Conservation (phyloP, 1,140 invertebrate genomes). For the Rhynchophorus ferrugineus region DNA sequence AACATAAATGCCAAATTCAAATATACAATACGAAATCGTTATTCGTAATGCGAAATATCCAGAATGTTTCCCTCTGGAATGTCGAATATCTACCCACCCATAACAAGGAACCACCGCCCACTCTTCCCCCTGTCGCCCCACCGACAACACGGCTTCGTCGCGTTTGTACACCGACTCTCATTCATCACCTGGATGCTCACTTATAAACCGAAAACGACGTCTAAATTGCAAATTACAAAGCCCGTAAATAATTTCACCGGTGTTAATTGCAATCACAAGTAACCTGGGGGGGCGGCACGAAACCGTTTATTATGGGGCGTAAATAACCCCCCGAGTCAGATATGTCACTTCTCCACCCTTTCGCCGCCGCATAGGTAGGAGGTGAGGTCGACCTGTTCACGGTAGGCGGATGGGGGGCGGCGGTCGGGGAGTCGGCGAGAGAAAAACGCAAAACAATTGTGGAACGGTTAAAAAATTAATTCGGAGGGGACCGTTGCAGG, state of each 20-base stretch:
- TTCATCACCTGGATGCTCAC: conserved; percentile 16
- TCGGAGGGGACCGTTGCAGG: too few species aligned
- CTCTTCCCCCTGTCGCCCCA: conserved; percentile 7
- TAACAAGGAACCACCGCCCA: conserved; percentile 4
- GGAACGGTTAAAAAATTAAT: too few species aligned
- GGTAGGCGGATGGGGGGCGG: neutral
- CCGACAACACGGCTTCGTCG: too few species aligned
- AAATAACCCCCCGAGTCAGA: conserved; percentile 22
- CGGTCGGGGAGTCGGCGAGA: neutral
- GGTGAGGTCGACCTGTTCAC: neutral
- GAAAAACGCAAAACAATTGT: neutral
- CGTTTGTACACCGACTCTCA: conserved; percentile 14
- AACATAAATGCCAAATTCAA: too few species aligned
- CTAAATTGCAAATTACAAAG: conserved; percentile 26
- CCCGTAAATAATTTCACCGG: conserved; percentile 24
- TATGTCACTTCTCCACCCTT: conserved; percentile 18
- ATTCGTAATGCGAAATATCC: too few species aligned
- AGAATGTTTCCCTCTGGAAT: too few species aligned
- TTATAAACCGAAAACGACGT: conserved; percentile 24
- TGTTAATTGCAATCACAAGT: conserved; percentile 27
- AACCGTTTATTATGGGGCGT: conserved; percentile 23
- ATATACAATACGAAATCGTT: too few species aligned
- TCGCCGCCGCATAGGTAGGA: neutral
- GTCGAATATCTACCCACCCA: neutral
- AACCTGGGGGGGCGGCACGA: conserved; percentile 16